Evolutionary conservation across 2,888 invertebrate genomes (phyloP).

Genomic region (Seladonia tumulorum): DNA sequence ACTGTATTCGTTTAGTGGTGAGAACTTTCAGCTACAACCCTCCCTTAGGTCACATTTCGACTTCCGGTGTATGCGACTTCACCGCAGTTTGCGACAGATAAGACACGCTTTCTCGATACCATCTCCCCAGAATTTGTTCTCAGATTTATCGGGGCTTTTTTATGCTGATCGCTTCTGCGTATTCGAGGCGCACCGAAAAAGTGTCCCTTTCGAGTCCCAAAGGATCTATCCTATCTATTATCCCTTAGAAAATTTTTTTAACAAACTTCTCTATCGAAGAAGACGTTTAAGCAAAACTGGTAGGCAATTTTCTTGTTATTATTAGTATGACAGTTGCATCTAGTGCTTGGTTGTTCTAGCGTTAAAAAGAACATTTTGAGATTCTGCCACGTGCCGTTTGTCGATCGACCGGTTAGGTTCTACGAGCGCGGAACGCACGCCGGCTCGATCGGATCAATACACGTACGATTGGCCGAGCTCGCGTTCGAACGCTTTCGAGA

Average conservation of each 20-base stretch:
- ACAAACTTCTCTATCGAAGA: too few relatives aligned
- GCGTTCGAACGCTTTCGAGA: not conserved
- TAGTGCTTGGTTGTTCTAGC: too few relatives aligned
- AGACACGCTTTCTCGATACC: not conserved
- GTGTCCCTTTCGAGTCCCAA: not conserved
- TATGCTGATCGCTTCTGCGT: not conserved
- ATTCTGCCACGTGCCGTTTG: not conserved
- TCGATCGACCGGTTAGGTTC: not conserved
- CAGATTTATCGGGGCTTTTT: not conserved
- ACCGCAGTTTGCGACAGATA: not conserved
- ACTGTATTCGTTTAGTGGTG: not conserved
- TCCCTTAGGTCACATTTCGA: not conserved
- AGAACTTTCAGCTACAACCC: not conserved
- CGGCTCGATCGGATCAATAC: not conserved
- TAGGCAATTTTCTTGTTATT: too few relatives aligned
- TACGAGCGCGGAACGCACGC: not conserved
- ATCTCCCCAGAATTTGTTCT: not conserved
- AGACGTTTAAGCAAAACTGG: too few relatives aligned
- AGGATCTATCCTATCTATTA: too few relatives aligned
- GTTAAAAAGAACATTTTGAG: not conserved
- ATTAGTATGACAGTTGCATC: too few relatives aligned
- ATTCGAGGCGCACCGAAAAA: not conserved
- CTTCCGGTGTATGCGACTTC: not conserved
- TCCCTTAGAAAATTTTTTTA: too few relatives aligned
- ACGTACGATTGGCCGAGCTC: not conserved